These are phyloP conservation scores for Micrasema longulum DNA, from an alignment of 1,140 invertebrate genomes.

Conservation along the genomic window DNA sequence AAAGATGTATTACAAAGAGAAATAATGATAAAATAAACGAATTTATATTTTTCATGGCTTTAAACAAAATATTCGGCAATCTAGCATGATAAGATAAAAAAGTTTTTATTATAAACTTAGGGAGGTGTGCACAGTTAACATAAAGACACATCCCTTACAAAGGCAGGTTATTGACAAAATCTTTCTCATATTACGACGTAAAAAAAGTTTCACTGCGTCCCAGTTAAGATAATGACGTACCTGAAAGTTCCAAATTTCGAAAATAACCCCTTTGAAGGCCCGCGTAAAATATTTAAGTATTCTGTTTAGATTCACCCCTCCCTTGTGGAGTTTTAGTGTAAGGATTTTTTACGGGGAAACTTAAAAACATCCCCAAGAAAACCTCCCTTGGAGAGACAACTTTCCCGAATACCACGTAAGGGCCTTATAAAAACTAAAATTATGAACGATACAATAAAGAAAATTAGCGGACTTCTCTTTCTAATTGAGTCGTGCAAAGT, in stretches of 20 bases:
- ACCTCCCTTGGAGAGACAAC: slow-evolving; percentile 15
- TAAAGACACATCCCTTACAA: slow-evolving; percentile 14
- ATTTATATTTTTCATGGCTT: not conserved
- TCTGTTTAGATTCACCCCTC: slow-evolving; percentile 38
- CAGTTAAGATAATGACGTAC: slow-evolving; percentile 37
- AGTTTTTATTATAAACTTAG: slow-evolving; percentile 4
- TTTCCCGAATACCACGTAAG: slow-evolving; percentile 39
- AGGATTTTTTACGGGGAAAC: slow-evolving; percentile 41
- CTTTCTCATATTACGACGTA: slow-evolving; percentile 26
- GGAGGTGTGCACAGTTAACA: slow-evolving; percentile 14
- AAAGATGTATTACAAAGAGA: no score
- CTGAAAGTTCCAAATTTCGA: slow-evolving; percentile 40
- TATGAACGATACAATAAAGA: slow-evolving; percentile 33
- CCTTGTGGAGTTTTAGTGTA: slow-evolving; percentile 21
- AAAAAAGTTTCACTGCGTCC: slow-evolving; percentile 18
- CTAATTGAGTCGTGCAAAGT: no score
- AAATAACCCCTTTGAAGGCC: slow-evolving; percentile 34
- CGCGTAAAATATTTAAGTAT: slow-evolving; percentile 45
- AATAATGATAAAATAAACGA: no score
- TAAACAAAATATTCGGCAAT: not conserved
- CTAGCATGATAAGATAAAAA: slow-evolving; percentile 2
- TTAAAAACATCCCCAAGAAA: slow-evolving; percentile 20
- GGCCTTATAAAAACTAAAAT: slow-evolving; percentile 45
- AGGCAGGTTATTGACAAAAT: slow-evolving; percentile 27
- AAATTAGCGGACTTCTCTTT: slow-evolving; percentile 8